Conservation (phyloP, 2,888 invertebrate species). For the Yponomeuta cagnagella region DNA sequence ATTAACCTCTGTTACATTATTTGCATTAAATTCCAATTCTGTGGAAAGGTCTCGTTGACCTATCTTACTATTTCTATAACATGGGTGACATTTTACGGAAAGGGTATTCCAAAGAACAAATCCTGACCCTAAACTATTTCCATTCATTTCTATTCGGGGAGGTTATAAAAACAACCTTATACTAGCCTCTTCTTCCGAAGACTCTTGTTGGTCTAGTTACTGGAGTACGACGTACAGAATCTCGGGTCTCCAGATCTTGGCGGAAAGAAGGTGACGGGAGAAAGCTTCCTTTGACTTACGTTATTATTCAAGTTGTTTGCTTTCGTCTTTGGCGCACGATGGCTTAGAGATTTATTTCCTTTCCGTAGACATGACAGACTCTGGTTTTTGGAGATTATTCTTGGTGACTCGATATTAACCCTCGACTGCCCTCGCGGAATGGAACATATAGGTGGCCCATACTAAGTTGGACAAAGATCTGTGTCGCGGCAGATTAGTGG, state of each 20-base stretch:
- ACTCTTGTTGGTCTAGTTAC: neutral
- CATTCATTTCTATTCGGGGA: neutral
- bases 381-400: neutral
- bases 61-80: too few relatives aligned
- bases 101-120: neutral
- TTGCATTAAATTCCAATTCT: too few relatives aligned
- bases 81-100: neutral
- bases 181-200: neutral
- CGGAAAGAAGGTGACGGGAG: neutral
- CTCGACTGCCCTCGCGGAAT: too few relatives aligned
- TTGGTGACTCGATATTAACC: neutral
- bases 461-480: too few relatives aligned
- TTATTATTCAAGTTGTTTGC: conserved; percentile 9
- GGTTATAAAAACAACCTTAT: neutral
- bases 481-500: too few relatives aligned
- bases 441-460: too few relatives aligned
- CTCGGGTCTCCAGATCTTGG: neutral
- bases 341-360: conserved; percentile 7
- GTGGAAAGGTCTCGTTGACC: too few relatives aligned
- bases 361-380: neutral
- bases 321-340: neutral
- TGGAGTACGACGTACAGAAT: neutral
- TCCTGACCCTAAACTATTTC: neutral
- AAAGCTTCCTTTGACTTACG: conserved; percentile 4
- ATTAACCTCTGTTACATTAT: too few relatives aligned